A percentile compares a stretch with the other conserved stretches of the same genome.
Evolutionary conservation across 2,888 invertebrate genomes (phyloP).

Genomic region (Xestia ashworthii): DNA sequence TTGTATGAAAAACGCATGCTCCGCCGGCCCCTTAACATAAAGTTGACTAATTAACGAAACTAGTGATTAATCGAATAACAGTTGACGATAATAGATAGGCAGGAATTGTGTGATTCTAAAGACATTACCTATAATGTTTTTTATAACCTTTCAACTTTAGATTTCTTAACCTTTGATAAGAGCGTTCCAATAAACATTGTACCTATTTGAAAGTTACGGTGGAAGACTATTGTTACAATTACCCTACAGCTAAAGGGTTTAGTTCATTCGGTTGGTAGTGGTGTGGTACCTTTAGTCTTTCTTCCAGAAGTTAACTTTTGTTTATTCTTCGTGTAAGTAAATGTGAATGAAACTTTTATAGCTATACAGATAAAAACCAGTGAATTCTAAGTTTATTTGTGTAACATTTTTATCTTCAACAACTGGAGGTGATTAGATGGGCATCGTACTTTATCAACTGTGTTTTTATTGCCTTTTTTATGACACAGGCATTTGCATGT

Average conservation of each 20-base stretch:
- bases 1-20: no score
- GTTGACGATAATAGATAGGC: not conserved
- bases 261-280: slow-evolving; percentile 34
- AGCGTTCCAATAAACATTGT: not conserved
- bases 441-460: slow-evolving; percentile 56
- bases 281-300: not conserved
- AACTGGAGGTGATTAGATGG: slow-evolving; percentile 60
- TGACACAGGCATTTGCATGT: slow-evolving; percentile 52
- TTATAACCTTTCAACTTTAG: not conserved
- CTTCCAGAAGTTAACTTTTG: not conserved
- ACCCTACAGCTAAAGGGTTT: slow-evolving; percentile 34
- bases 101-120: not conserved
- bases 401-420: slow-evolving; percentile 50
- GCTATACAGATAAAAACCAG: slow-evolving; percentile 13
- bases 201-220: not conserved
- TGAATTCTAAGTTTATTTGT: slow-evolving; percentile 27
- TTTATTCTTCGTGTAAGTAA: slow-evolving; percentile 4
- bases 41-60: not conserved
- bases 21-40: no score
- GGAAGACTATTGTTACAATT: slow-evolving; percentile 12
- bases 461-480: slow-evolving; percentile 62
- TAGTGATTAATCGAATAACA: not conserved
- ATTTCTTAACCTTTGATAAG: not conserved
- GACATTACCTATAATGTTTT: not conserved
- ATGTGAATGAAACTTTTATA: not conserved